Evolutionary conservation across 2,888 invertebrate species (phyloP).

Genomic region (Chrysomela aeneicollis): DNA sequence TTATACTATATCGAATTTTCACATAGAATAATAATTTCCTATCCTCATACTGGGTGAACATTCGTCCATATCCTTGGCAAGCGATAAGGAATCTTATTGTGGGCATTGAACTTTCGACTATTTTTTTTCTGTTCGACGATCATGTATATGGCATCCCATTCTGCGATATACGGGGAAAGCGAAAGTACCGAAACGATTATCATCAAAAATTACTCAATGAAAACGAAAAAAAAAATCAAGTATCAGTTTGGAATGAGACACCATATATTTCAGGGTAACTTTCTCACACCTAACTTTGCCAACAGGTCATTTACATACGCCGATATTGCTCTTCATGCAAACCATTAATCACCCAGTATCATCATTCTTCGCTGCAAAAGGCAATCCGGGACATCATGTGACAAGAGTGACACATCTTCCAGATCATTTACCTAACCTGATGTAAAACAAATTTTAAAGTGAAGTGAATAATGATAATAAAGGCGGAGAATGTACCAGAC

Average conservation of each 20-base stretch:
- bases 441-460: constrained; percentile 13
- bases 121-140: background rate
- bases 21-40: constrained; percentile 36
- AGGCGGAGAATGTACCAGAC: constrained; percentile 10
- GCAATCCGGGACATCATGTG: constrained; percentile 2
- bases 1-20: constrained; percentile 35
- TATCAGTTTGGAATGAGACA: too few species aligned
- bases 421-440: constrained; percentile 4
- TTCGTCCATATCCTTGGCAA: constrained; percentile 31
- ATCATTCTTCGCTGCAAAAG: background rate
- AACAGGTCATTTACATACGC: too few species aligned
- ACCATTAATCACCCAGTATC: background rate
- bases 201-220: too few species aligned
- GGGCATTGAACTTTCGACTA: constrained; percentile 16
- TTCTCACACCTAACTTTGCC: too few species aligned
- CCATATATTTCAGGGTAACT: too few species aligned
- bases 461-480: constrained; percentile 18
- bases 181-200: too few species aligned
- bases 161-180: too few species aligned
- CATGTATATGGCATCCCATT: too few species aligned
- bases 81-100: constrained; percentile 32
- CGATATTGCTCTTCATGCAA: too few species aligned
- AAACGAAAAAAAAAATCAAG: too few species aligned
- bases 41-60: constrained; percentile 35
- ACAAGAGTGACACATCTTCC: constrained; percentile 17